Base-by-base conservation (phyloP, 2,797 vertebrate species). In the Sebastes miniatus region DNA sequence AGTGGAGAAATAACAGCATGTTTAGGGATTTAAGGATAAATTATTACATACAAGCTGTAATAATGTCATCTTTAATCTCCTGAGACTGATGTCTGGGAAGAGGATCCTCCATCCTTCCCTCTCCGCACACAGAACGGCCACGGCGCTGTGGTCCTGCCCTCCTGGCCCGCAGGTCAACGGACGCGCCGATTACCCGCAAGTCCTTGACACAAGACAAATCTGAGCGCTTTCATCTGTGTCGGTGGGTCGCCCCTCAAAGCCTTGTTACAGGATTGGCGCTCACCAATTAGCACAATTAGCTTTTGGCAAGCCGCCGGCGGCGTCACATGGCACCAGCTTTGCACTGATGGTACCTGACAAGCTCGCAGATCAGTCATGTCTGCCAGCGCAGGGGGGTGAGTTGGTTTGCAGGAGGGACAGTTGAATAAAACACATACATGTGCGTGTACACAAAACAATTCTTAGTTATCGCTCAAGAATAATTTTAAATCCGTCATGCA, bases 231-330 rank as follows among this genome's bases (percentile, higher is more conserved):
- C 94, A 97, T 97, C 95, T 96, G 93, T 92, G 95, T 94, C 88
- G 94, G 95, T 95, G 96, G 95, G 96, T 95, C 91, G 90, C 93
- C 95, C 87, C 96, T 95, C 96, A 96, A 97, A 97, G 95, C 95
- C 95, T 95, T 72, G 95, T 97, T 96, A 95, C 93, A 93, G 95
- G 95, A 97, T 96, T 97, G 95, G 94, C 91, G 91, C 92, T 94
- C 83, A 86, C 94, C 96, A 96, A 97, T 97, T 97, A 97, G 95
- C 91, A 93, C 92, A 96, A 97, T 96, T 97, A 96, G 93, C 93
- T 95, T 95, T 96, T 93, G 93, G 89, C 92, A 96, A 95, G 93
- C 93, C 91, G 86, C 88, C 91, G 85, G 92, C 92, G 88, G 87
- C 79, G 94, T 96, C 96, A 96, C 96, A 97, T 93, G 94, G 92